Percentiles rank a stretch among this genome's conserved stretches.
These are phyloP conservation scores for Lithobates pipiens DNA, from an alignment of 2,797 vertebrate species.

Conservation along the genomic window DNA sequence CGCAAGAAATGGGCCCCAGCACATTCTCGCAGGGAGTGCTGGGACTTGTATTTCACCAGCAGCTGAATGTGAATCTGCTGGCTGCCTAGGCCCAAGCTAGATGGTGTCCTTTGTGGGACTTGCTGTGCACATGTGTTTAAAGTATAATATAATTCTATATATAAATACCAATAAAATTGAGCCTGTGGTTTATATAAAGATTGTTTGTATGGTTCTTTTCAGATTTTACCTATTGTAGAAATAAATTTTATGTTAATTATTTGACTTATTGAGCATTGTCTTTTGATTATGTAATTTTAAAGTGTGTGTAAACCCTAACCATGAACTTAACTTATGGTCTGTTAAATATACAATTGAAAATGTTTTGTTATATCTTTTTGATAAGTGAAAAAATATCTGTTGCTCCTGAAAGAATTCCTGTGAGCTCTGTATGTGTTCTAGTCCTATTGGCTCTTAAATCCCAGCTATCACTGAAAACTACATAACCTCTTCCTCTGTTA, in stretches of 20 bases:
- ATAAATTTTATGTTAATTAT: slow-evolving; percentile 34
- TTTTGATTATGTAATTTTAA: background rate
- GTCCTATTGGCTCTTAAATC: too few relatives aligned
- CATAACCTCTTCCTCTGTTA: too few relatives aligned
- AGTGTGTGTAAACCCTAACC: too few relatives aligned
- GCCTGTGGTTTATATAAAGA: slow-evolving; percentile 36
- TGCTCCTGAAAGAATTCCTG: too few relatives aligned
- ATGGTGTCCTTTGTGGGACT: slow-evolving; percentile 27
- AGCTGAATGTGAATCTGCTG: background rate
- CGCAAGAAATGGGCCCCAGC: background rate
- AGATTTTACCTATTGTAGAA: slow-evolving; percentile 28
- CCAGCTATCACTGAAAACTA: too few relatives aligned
- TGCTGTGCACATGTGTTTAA: slow-evolving; percentile 33
- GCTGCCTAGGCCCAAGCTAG: slow-evolving; percentile 21
- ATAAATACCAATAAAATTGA: slow-evolving; percentile 27
- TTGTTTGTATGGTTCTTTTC: background rate
- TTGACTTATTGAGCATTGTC: background rate
- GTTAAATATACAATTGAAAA: too few relatives aligned
- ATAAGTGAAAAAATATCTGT: too few relatives aligned
- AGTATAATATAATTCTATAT: slow-evolving; percentile 32
- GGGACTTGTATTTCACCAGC: background rate
- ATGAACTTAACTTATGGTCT: too few relatives aligned
- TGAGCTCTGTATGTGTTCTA: too few relatives aligned
- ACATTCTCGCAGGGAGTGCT: background rate
- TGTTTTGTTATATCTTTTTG: too few relatives aligned